Conservation (phyloP, 1,140 invertebrate species). For the Chelonus insularis region DNA sequence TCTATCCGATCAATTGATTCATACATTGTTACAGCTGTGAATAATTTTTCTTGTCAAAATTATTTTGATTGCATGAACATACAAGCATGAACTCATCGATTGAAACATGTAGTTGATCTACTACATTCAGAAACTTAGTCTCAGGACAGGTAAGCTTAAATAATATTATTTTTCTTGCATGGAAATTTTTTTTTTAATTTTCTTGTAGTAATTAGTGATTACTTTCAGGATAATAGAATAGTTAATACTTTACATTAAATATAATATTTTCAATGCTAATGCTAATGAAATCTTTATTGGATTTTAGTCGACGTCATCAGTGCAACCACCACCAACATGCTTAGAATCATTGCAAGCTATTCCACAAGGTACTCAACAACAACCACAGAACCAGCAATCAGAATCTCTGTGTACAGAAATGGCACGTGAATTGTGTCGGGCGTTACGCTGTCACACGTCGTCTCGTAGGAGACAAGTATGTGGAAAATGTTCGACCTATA, state of each 20-base stretch:
- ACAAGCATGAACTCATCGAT: conserved; percentile 55
- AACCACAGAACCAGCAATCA: conserved; percentile 55
- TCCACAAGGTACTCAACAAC: conserved; percentile 45
- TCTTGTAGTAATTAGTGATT: no score
- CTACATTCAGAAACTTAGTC: background rate
- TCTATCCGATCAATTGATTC: no score
- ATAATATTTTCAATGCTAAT: no score
- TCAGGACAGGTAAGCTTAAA: conserved; percentile 16
- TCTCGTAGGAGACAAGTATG: conserved; percentile 69
- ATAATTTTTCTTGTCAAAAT: no score
- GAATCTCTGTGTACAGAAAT: conserved; percentile 83
- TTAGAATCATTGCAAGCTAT: conserved; percentile 55
- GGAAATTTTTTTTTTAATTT: no score
- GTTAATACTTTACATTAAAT: no score
- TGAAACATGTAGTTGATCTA: conserved; percentile 42
- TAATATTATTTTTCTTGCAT: no score
- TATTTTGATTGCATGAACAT: conserved; percentile 26
- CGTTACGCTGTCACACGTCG: conserved; percentile 72
- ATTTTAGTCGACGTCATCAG: conserved; percentile 34
- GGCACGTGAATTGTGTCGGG: conserved; percentile 78
- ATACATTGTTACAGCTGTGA: no score
- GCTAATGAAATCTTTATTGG: no score
- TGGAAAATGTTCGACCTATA: conserved; percentile 66
- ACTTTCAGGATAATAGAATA: no score
- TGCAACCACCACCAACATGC: conserved; percentile 41